A percentile compares a stretch with the other conserved stretches of the same genome.
These are phyloP conservation scores for Diorhabda sublineata DNA, from an alignment of 1,140 invertebrate species.

Conservation along the genomic window DNA sequence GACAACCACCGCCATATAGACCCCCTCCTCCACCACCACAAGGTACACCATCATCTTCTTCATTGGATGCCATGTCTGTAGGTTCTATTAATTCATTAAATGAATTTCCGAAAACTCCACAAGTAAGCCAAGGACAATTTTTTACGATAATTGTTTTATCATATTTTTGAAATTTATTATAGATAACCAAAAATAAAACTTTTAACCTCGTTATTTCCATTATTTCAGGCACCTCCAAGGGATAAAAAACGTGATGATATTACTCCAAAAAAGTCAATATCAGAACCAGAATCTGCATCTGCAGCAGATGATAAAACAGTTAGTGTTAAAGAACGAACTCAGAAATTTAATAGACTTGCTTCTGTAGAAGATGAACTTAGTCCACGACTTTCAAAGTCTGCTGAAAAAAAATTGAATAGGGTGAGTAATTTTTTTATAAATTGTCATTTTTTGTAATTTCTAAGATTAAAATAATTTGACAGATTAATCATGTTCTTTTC, in stretches of 20 bases:
- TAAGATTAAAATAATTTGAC: neutral
- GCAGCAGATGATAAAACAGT: constrained; percentile 56
- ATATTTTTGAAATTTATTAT: too few relatives aligned
- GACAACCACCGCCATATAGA: constrained; percentile 42
- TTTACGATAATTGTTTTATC: too few relatives aligned
- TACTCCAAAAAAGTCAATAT: constrained; percentile 11
- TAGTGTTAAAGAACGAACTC: constrained; percentile 86
- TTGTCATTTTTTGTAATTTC: neutral
- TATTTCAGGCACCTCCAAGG: constrained; percentile 42
- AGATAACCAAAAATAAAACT: too few relatives aligned
- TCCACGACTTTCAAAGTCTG: constrained; percentile 51
- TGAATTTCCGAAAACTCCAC: constrained; percentile 39
- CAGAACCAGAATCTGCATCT: constrained; percentile 19
- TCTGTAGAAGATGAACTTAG: constrained; percentile 68
- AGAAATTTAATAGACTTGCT: constrained; percentile 88
- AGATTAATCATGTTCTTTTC: too few relatives aligned
- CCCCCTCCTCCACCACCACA: constrained; percentile 63
- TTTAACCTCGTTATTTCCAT: too few relatives aligned
- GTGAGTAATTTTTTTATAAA: constrained; percentile 21
- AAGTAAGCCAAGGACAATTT: neutral
- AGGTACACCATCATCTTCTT: constrained; percentile 33
- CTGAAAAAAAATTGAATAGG: constrained; percentile 35
- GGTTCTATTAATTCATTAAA: constrained; percentile 30
- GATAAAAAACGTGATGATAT: constrained; percentile 15
- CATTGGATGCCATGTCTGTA: constrained; percentile 39